phyloP scores from a whole-genome alignment of 2,113 vertebrate genomes.

The Dromas ardeola region DNA sequence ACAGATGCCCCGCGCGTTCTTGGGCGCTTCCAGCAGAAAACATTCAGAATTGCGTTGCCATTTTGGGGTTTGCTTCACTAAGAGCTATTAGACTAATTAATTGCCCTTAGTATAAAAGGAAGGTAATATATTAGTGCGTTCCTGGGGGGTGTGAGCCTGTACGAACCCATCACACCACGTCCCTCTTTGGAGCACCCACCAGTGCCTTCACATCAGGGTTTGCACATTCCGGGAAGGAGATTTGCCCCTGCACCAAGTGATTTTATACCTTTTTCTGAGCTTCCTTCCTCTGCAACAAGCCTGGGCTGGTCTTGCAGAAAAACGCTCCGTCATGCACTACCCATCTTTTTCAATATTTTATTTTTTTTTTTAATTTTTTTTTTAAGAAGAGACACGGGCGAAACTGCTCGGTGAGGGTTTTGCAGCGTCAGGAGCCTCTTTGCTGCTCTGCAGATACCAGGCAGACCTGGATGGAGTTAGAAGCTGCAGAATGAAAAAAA shows the following conservation, averaged over 20 bases:
- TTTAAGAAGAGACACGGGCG: neutral
- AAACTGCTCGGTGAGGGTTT: neutral
- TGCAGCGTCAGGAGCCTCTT: neutral
- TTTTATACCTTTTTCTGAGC: neutral
- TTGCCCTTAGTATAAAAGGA: neutral
- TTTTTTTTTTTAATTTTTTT: neutral
- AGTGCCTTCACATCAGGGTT: neutral
- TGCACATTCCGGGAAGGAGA: neutral
- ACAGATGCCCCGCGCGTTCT: rapidly evolving
- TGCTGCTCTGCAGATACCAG: neutral
- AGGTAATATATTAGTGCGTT: neutral
- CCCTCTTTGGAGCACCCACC: neutral
- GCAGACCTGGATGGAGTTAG: neutral
- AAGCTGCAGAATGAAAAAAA: neutral
- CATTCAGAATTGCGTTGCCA: rapidly evolving
- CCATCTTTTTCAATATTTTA: neutral
- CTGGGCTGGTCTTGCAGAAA: neutral
- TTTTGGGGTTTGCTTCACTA: neutral
- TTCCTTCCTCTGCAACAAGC: neutral
- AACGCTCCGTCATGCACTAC: neutral
- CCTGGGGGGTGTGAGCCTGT: neutral
- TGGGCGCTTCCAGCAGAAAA: neutral
- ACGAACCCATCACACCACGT: rapidly evolving
- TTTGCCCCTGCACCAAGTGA: rapidly evolving
- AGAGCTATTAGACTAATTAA: neutral